Evolutionary conservation across 2,113 vertebrate species (phyloP).

Genomic region (Fulica atra): DNA sequence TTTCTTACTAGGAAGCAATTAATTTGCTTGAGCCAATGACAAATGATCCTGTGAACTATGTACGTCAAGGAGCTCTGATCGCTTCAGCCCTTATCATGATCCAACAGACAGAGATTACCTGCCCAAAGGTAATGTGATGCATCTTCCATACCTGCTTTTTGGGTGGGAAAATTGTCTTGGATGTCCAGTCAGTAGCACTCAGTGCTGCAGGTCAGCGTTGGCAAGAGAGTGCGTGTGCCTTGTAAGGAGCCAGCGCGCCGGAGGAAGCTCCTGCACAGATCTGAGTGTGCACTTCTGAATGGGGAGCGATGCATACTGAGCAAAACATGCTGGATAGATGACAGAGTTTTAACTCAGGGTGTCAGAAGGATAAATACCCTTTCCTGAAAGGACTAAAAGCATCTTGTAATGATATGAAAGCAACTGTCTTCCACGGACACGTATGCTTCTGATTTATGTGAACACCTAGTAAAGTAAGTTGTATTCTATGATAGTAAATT

Average conservation of each 20-base stretch:
- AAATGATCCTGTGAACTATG: conserved; percentile 98
- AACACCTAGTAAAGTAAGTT: neutral
- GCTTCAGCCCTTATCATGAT: conserved; percentile 98
- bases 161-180: neutral
- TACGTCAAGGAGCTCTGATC: conserved; percentile 96
- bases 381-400: neutral
- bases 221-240: neutral
- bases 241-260: neutral
- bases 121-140: conserved; percentile 86
- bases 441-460: neutral
- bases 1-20: conserved; percentile 90
- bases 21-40: conserved; percentile 98
- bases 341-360: neutral
- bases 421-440: neutral
- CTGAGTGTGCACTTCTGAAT: neutral
- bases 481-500: neutral
- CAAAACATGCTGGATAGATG: neutral
- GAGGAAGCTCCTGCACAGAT: neutral
- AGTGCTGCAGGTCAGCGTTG: fast-evolving
- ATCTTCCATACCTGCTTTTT: neutral
- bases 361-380: neutral
- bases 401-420: neutral
- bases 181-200: neutral
- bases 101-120: conserved; percentile 96
- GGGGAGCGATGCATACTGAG: neutral